Conservation (phyloP, 2,797 vertebrate species). For the Malacoctenus gilli region DNA sequence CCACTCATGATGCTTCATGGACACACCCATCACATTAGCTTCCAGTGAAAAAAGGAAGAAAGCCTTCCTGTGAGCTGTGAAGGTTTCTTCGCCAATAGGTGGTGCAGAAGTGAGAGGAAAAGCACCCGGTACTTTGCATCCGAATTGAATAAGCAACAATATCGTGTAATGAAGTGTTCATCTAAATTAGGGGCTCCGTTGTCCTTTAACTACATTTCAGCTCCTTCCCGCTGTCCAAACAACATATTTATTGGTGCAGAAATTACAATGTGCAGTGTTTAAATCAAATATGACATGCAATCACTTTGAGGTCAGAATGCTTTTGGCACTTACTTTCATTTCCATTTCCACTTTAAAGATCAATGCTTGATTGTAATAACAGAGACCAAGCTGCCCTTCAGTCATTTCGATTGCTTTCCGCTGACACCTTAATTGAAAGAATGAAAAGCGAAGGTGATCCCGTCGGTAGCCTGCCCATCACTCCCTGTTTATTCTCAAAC, state of each 20-base stretch:
- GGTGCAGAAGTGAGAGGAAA: too few species aligned
- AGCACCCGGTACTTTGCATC: not conserved
- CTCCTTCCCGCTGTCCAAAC: not conserved
- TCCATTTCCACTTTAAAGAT: constrained; percentile 10
- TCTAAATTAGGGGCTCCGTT: not conserved
- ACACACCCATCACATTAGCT: too few species aligned
- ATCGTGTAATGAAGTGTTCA: not conserved
- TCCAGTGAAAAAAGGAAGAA: too few species aligned
- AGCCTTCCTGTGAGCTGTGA: too few species aligned
- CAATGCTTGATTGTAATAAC: constrained; percentile 13
- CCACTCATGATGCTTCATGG: too few species aligned
- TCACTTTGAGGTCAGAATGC: not conserved
- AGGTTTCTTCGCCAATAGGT: too few species aligned
- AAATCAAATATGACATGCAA: constrained; percentile 11
- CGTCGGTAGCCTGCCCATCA: constrained; percentile 11
- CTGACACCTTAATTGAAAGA: constrained; percentile 48
- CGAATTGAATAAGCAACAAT: not conserved
- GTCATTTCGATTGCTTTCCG: constrained; percentile 19
- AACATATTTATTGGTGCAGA: not conserved
- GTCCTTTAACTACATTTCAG: not conserved
- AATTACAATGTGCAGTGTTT: not conserved
- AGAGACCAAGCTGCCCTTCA: constrained; percentile 23
- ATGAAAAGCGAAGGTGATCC: constrained; percentile 7
- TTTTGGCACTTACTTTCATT: constrained; percentile 5
- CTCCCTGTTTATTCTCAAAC: constrained; percentile 21